These are phyloP conservation scores for Plectropomus leopardus DNA, from an alignment of 2,113 vertebrate genomes.

Conservation along the genomic window DNA sequence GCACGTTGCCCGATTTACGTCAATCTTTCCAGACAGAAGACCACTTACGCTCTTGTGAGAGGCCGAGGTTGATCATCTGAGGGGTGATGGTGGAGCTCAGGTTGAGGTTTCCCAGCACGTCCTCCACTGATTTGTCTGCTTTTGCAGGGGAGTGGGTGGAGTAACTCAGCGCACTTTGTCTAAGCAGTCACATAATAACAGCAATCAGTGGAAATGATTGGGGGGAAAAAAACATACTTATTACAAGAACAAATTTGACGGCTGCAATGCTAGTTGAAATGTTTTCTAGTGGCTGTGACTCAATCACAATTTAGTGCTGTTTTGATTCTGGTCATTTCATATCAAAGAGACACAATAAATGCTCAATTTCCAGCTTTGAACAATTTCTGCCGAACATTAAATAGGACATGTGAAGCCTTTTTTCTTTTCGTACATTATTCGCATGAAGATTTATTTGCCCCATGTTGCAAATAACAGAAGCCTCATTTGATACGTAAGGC, in stretches of 20 bases:
- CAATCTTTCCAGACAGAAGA: neutral
- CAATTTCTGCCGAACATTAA: slow-evolving; percentile 13
- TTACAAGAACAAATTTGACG: slow-evolving; percentile 27
- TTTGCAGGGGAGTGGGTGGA: slow-evolving; percentile 84
- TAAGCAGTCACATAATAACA: slow-evolving; percentile 73
- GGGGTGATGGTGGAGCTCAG: slow-evolving; percentile 86
- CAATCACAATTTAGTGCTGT: slow-evolving; percentile 14
- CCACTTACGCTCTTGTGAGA: slow-evolving; percentile 90
- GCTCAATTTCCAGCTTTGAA: slow-evolving; percentile 11
- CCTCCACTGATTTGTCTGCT: slow-evolving; percentile 88
- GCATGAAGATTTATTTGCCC: neutral
- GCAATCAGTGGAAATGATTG: slow-evolving; percentile 58
- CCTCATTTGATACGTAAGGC: slow-evolving; percentile 2
- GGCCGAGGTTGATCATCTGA: slow-evolving; percentile 85
- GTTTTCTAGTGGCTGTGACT: slow-evolving; percentile 26
- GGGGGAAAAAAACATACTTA: slow-evolving; percentile 3
- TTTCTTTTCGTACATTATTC: slow-evolving; percentile 3
- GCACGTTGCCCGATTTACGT: rapidly evolving
- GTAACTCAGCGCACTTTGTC: slow-evolving; percentile 82
- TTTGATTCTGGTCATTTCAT: slow-evolving; percentile 38
- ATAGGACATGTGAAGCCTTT: neutral
- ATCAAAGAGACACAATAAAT: slow-evolving; percentile 18
- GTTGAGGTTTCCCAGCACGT: slow-evolving; percentile 92
- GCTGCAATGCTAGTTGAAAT: slow-evolving; percentile 17
- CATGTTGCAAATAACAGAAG: slow-evolving; percentile 25